Percentiles rank a stretch among this genome's conserved stretches.
phyloP scores from a whole-genome alignment of 2,113 vertebrate genomes.

The Gobiocypris rarus region DNA sequence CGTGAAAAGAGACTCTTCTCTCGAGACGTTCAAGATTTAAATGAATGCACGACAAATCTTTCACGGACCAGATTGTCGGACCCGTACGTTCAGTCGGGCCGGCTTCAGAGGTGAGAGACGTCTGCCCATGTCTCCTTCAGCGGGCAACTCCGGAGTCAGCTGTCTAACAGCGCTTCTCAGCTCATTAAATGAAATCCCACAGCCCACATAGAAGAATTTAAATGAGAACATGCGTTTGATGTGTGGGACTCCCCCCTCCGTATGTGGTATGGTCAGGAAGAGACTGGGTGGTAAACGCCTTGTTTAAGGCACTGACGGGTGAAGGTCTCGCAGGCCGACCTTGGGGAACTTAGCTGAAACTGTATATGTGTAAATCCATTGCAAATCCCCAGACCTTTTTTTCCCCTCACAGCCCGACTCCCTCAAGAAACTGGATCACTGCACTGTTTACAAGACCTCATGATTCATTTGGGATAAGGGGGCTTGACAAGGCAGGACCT shows the following conservation, averaged over 20 bases:
- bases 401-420: slow-evolving; percentile 80
- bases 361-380: slow-evolving; percentile 96
- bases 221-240: slow-evolving; percentile 70
- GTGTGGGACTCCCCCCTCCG: slow-evolving; percentile 56
- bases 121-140: slow-evolving; percentile 15
- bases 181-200: slow-evolving; percentile 77
- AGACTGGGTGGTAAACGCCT: slow-evolving; percentile 79
- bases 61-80: not conserved
- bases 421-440: slow-evolving; percentile 90
- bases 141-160: slow-evolving; percentile 66
- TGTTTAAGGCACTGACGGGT: slow-evolving; percentile 77
- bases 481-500: slow-evolving; percentile 75
- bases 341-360: slow-evolving; percentile 90
- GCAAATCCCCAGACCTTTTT: slow-evolving; percentile 82
- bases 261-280: slow-evolving; percentile 53
- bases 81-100: not conserved
- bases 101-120: slow-evolving; percentile 65
- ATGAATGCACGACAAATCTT: slow-evolving; percentile 20
- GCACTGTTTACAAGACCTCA: slow-evolving; percentile 86
- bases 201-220: slow-evolving; percentile 74
- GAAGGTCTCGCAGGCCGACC: slow-evolving; percentile 82
- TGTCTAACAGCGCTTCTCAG: slow-evolving; percentile 75
- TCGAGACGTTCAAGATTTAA: slow-evolving; percentile 23
- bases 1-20: slow-evolving; percentile 40
- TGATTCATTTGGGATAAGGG: slow-evolving; percentile 87